Evolutionary conservation across 2,888 invertebrate genomes (phyloP).

Genomic region (Cylloceria caligata): DNA sequence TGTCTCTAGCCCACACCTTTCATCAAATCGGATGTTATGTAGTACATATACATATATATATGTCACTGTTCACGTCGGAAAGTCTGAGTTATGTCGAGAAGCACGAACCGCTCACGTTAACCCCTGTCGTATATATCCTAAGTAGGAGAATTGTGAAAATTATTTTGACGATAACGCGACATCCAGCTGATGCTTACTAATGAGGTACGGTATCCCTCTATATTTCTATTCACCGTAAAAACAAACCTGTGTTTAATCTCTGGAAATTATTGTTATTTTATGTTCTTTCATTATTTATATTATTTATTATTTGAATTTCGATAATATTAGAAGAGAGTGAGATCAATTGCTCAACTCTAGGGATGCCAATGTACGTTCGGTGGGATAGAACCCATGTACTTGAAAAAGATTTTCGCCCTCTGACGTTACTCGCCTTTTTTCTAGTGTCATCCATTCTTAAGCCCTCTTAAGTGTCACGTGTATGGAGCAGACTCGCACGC

Average conservation of each 20-base stretch:
- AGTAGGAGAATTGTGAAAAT: slow-evolving; percentile 54
- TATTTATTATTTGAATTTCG: too few species aligned
- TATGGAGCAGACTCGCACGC: too few species aligned
- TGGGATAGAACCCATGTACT: too few species aligned
- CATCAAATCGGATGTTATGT: slow-evolving; percentile 40
- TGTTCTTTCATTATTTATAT: too few species aligned
- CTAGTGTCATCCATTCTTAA: too few species aligned
- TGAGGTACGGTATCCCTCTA: slow-evolving; percentile 37
- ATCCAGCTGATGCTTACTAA: slow-evolving; percentile 49
- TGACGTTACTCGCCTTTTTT: too few species aligned
- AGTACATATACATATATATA: neutral
- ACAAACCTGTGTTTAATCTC: slow-evolving; percentile 50
- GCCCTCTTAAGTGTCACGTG: too few species aligned
- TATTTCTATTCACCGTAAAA: slow-evolving; percentile 34
- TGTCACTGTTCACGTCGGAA: slow-evolving; percentile 20
- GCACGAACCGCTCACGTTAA: slow-evolving; percentile 65
- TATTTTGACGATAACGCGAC: slow-evolving; percentile 50
- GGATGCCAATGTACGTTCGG: too few species aligned
- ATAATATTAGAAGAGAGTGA: too few species aligned
- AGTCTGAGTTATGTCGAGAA: slow-evolving; percentile 58
- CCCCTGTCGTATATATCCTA: slow-evolving; percentile 23
- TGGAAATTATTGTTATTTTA: neutral
- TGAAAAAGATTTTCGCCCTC: too few species aligned
- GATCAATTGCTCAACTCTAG: too few species aligned
- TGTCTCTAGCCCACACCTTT: slow-evolving; percentile 26